Evolutionary conservation across 2,888 invertebrate species (phyloP), one percentile per base, ranked within the genome.

Genomic region (Dromius quadrimaculatus): DNA sequence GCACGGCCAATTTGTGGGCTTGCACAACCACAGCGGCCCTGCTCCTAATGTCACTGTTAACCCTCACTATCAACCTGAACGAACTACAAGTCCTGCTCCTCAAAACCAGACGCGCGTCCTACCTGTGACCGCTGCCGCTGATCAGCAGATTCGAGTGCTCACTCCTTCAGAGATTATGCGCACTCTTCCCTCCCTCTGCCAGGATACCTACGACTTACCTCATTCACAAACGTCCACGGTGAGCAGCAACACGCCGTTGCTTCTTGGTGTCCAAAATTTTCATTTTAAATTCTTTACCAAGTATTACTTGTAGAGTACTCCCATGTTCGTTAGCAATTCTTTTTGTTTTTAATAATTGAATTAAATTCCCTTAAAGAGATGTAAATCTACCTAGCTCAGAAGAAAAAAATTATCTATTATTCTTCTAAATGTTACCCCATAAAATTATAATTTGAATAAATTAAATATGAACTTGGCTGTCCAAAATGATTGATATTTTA

Each of bases 151-250:
- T 84, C 90, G 93, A 84, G 93, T 93, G 85, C 88, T 93, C 83
- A 93, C 93, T 80, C 93, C 93, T 80, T 92, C 92, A 79, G 93
- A 93, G 89, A 93, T 93, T 84, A 93, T 93, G 93, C 90, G 92
- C 88, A 93, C 93, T 82, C 89, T 93, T 86, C 93, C 93, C 83
- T 91, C 92, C 84, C 89, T 92, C 84, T 89, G 89, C 84, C 89
- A 88, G 86, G 87, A 88, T 86, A 87, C 86, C 83, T 88, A 87
- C 84, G 88, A 88, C 81, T 82, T 84, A 83, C 84, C 85, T 82
- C 47, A 50, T 17, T 36, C 70, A 50, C 84, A 85, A 80, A 83
- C 84, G 81, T 83, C 83, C 82, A 84, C 76, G 80, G 82, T 82
- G 80, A 80, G 81, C 79, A 77, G 74, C 76, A 54, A 57, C 54